A percentile compares a stretch with the other conserved stretches of the same genome.
Evolutionary conservation across 2,113 vertebrate species (phyloP).

Genomic region (Ornithorhynchus anatinus): DNA sequence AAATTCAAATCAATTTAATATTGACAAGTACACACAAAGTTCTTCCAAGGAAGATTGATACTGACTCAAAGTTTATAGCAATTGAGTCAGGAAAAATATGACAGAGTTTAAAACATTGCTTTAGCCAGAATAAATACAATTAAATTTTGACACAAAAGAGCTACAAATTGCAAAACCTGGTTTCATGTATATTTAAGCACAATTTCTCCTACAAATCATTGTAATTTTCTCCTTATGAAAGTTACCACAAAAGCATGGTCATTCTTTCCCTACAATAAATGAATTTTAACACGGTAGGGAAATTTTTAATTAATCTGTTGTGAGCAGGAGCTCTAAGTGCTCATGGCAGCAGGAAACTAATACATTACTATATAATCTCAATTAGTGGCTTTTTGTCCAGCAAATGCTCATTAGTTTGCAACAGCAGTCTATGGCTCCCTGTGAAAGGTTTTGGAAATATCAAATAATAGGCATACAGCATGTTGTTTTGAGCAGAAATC

Average conservation of each 20-base stretch:
- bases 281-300: constrained; percentile 60
- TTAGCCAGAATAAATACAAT: constrained; percentile 38
- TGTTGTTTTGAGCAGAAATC: not conserved
- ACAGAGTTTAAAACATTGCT: constrained; percentile 16
- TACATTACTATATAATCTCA: constrained; percentile 67
- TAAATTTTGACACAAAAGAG: not conserved
- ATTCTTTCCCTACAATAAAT: constrained; percentile 58
- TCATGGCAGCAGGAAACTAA: constrained; percentile 55
- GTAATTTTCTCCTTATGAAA: constrained; percentile 56
- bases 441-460: not conserved
- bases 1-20: not conserved
- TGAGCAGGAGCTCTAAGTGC: constrained; percentile 57
- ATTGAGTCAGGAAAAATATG: not conserved
- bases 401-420: constrained; percentile 31
- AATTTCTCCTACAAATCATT: constrained; percentile 50
- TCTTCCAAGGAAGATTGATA: not conserved
- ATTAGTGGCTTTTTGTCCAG: constrained; percentile 43
- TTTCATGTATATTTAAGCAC: constrained; percentile 39
- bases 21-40: not conserved
- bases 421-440: not conserved
- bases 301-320: constrained; percentile 69
- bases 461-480: not conserved
- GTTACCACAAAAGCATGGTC: constrained; percentile 53
- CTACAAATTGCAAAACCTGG: constrained; percentile 9
- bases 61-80: not conserved